Base-by-base conservation (phyloP, 2,888 invertebrate species). In the Hypena proboscidalis region DNA sequence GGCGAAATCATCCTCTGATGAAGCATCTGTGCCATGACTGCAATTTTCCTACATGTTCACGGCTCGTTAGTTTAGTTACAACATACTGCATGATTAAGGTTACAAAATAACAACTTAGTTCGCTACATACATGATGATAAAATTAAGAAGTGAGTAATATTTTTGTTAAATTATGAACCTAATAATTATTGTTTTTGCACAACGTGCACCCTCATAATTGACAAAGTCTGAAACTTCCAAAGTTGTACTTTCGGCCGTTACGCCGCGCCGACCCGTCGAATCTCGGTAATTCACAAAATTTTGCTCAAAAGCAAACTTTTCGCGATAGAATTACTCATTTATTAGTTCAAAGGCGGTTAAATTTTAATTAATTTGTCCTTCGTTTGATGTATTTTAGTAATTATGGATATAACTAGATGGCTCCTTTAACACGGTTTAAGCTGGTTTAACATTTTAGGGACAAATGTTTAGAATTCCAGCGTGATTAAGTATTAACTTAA, bases 321-420 rank as follows among this genome's bases (percentile, higher is more conserved):
- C 20, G 32, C 42, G 45, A 69, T 68, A 69, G 59, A 78, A 82
- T 77, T 80, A 75, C 75, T 79, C 78, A 80, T 80, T 81, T 77
- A 83, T 82, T 74, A 73, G 59, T 75, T 69, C 38, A 40, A 46
- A 58, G 57, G 57, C 39, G 65, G 59, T 52, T 54, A 45, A 54
- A 55, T 47, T 55, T 53, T 51, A 68, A 73, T 63, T 62, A 67
- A 62, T 68, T 63, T 52, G 62, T 64, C 62, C 56, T 66, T 66
- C 49, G 56, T 61, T 66, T 34, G 40, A 69, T 68, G 56, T 54
- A 56, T 62, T 62, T 66, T 59, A 40, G 20, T 52, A 53, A 49
- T 42, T 45, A 39, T 7, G 4, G 19, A 8, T 3, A 14, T 20
- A 20, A 34, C 13, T 30, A 34, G 4, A 25, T 13, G 3, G 23